Base-by-base conservation (phyloP, 2,888 invertebrate species). In the Acanthopleura granulata region DNA sequence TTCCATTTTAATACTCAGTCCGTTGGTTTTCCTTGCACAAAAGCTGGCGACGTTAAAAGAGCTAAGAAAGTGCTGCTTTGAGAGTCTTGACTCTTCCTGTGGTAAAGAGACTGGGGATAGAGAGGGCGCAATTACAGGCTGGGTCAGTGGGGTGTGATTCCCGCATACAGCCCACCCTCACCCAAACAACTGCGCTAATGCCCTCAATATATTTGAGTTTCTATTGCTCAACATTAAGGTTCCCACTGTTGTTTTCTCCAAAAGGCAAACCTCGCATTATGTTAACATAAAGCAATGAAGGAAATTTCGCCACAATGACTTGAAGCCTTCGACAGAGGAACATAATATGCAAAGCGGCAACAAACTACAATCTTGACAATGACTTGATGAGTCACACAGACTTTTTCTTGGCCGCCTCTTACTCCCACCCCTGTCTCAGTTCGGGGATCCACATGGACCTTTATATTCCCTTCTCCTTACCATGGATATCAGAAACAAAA, bases 331-430 rank as follows among this genome's bases (percentile, higher is more conserved):
- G 57, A 57, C 3, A 27, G 66, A 27, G 66, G 66, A 66, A 66
- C 25, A 66, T 66, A 66, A 66, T 66, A 66, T 66, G 66, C 66
- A 66, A 66, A 66, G 66, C 22, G 66, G 29, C 12, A 66, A 27
- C 22, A 66, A 66, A 66, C 22, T 27, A 66, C 22, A 22, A 27
- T 22, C 66, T 25, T 16, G 25, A 66, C 66, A 66, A 66, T 66
- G 66, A 22, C 66, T 27, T 22, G 66, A 66, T 66, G 66, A 66
- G 27, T 66, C 66, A 66, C 66, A 16, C 15, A 1, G 66, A 66
- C 6, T 66, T 27, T 27, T 66, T n/a, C 57, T 40, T 40, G 40
- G 40, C 40, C 9, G 40, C 40, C 40, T 40, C 40, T 40, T 40
- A 40, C 40, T 40, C 40, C 40, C 9, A 40, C 40, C 40, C 40